Evolutionary conservation across 2,888 invertebrate species (phyloP).

Genomic region (Heliothis peltigera): DNA sequence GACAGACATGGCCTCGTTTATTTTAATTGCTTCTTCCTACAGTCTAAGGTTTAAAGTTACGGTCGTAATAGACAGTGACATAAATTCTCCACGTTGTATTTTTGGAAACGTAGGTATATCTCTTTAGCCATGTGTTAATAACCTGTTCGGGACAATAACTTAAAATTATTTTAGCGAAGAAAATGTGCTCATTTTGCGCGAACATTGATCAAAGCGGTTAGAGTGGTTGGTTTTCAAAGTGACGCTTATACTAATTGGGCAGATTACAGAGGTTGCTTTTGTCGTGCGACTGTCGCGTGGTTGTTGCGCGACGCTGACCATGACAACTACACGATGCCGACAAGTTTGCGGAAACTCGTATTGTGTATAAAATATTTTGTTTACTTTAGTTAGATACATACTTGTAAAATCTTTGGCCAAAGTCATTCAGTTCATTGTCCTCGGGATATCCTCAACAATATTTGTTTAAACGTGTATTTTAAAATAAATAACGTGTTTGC

Average conservation of each 20-base stretch:
- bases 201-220: conserved; percentile 81
- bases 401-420: conserved; percentile 8
- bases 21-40: conserved; percentile 78
- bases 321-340: conserved; percentile 57
- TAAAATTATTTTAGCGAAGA: conserved; percentile 77
- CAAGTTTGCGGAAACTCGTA: conserved; percentile 41
- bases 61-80: conserved; percentile 75
- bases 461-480: not conserved
- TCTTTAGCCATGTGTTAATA: conserved; percentile 76
- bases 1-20: conserved; percentile 66
- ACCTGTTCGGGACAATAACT: conserved; percentile 74
- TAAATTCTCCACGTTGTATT: conserved; percentile 75
- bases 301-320: conserved; percentile 58
- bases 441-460: not conserved
- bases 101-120: conserved; percentile 71
- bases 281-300: conserved; percentile 65
- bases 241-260: conserved; percentile 84
- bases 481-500: not conserved
- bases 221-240: conserved; percentile 74
- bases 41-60: conserved; percentile 74
- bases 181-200: conserved; percentile 81
- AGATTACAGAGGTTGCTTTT: conserved; percentile 75
- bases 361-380: conserved; percentile 25
- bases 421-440: conserved; percentile 1
- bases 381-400: conserved; percentile 10